Conservation (phyloP, 1,140 invertebrate species). For the Pollicipes pollicipes region DNA sequence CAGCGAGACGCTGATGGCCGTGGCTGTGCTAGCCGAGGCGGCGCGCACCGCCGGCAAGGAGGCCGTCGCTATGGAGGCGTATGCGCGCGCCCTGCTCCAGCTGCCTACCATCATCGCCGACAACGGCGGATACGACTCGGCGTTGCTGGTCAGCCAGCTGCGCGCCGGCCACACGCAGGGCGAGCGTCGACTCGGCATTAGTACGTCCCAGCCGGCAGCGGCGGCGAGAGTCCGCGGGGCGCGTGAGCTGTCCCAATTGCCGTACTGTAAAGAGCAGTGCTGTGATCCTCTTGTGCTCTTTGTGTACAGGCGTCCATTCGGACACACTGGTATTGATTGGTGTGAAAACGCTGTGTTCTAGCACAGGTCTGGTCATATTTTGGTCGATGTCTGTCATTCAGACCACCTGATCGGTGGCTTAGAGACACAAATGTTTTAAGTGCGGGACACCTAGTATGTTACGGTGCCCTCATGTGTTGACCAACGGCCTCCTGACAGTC, state of each 20-base stretch:
- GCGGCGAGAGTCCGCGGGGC: slow-evolving; percentile 1
- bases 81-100: slow-evolving; percentile 68
- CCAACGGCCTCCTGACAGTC: too few relatives aligned
- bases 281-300: slow-evolving; percentile 9
- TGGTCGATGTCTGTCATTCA: too few relatives aligned
- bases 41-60: slow-evolving; percentile 89
- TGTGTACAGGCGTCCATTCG: too few relatives aligned
- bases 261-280: slow-evolving; percentile 5
- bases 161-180: slow-evolving; percentile 72
- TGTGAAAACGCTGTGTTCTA: too few relatives aligned
- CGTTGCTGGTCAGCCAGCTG: slow-evolving; percentile 76
- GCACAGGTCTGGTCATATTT: too few relatives aligned
- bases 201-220: slow-evolving; percentile 33
- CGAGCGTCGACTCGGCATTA: slow-evolving; percentile 57
- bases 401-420: too few relatives aligned
- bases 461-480: too few relatives aligned
- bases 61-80: slow-evolving; percentile 90
- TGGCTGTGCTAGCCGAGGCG: slow-evolving; percentile 65
- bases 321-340: too few relatives aligned
- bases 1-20: slow-evolving; percentile 92
- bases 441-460: too few relatives aligned
- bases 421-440: too few relatives aligned
- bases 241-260: slow-evolving; percentile 6
- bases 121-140: slow-evolving; percentile 96
- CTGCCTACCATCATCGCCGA: slow-evolving; percentile 92